Conservation (phyloP, 53 echinoderm and acorn worm genomes). For the Apostichopus leukothele region DNA sequence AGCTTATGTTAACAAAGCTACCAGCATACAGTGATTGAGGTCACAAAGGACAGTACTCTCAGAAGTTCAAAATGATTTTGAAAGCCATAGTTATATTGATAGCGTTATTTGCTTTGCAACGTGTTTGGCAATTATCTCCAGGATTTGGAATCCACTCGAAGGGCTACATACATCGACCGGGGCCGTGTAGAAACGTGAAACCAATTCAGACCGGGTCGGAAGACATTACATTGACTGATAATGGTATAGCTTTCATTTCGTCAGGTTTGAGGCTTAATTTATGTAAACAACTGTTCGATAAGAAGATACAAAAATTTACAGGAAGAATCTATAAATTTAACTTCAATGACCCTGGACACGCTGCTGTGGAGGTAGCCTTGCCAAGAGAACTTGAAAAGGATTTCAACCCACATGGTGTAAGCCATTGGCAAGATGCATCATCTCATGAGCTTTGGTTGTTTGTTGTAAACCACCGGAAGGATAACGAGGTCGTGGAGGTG, state of each 20-base stretch:
- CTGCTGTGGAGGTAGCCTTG: conserved; percentile 12
- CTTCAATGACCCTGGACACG: background rate
- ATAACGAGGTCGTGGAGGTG: conserved; percentile 3
- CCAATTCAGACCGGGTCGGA: conserved; percentile 37
- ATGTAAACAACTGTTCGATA: too few species aligned
- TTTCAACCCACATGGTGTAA: conserved; percentile 37
- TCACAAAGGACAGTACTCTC: too few species aligned
- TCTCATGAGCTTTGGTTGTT: conserved; percentile 11
- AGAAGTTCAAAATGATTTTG: too few species aligned
- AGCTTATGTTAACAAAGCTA: too few species aligned
- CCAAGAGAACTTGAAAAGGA: background rate
- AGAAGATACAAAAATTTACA: background rate
- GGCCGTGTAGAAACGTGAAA: conserved; percentile 8
- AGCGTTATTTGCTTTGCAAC: background rate
- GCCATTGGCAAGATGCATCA: background rate
- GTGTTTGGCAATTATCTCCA: conserved; percentile 4
- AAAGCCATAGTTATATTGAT: background rate
- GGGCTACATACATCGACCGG: conserved; percentile 24
- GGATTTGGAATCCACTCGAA: background rate
- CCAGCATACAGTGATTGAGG: too few species aligned
- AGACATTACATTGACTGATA: conserved; percentile 1
- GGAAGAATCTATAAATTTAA: conserved; percentile 39
- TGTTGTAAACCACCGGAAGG: conserved; percentile 18
- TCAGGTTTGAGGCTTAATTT: conserved; percentile 1
- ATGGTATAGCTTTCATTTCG: conserved; percentile 30